Evolutionary conservation across 2,888 invertebrate genomes (phyloP), one percentile per base, ranked within the genome.

Genomic region (Nycteola revayana): DNA sequence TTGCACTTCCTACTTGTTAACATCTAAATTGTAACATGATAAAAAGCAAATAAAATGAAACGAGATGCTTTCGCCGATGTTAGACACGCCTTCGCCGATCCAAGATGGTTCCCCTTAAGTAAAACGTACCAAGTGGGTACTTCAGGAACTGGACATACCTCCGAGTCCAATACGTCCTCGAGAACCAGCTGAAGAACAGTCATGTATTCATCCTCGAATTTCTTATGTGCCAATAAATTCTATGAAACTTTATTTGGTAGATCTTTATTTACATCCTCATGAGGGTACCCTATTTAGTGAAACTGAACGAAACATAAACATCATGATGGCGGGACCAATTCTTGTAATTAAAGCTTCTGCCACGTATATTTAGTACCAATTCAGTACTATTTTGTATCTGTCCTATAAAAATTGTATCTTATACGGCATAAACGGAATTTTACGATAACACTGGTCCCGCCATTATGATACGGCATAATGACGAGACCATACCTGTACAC

Each of bases 191-290:
- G 29, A 29, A 1, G 8, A 21, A 1, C n/a, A 23, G 10, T 29
- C 29, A 5, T 7, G 23, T 14, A 23, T 14, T 9, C 23, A 29
- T 23, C 29, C 29, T 9, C 29, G 29, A 6, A 23, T 29, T 23
- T 6, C 8, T 8, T 23, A 23, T 23, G 1, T 29, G 23, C 11
- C 11, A 23, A 29, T 29, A 29, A 29, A 29, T 4, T 8, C 10
- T 1, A 20, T 20, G 1, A 7, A 2, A 10, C 3, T 28, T 8
- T 28, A 28, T 28, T 28, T 20, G 9, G 1, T 28, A 20, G 28
- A 28, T 28, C 4, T 21, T 29, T 36, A 10, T 28, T 47, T 45
- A 36, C 33, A 35, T n/a, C 30, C 23, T 5, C 10, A 45, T 33
- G 44, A 42, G 23, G 36, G 37, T 9, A 29, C 10, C 6, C 1